A percentile compares a stretch with the other conserved stretches of the same genome.
Conservation (phyloP, 2,113 vertebrate species). For the Emberiza fucata region DNA sequence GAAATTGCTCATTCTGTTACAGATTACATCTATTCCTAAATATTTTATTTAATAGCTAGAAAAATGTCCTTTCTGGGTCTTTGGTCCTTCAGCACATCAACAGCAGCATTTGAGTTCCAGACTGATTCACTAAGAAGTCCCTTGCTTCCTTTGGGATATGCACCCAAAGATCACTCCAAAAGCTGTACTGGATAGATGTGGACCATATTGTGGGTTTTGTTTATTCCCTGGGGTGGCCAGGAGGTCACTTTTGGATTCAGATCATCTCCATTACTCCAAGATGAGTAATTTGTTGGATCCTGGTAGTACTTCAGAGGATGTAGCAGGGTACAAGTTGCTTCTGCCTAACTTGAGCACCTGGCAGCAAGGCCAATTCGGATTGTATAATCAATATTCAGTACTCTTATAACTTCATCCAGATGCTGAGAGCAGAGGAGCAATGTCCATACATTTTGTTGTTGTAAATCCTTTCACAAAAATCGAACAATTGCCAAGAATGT, state of each 20-base stretch:
- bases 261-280: not conserved
- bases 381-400: not conserved
- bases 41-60: not conserved
- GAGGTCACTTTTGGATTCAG: not conserved
- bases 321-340: not conserved
- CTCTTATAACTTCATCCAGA: not conserved
- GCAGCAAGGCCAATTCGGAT: not conserved
- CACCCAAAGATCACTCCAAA: not conserved
- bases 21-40: not conserved
- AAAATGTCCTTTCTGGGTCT: not conserved
- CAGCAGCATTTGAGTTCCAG: not conserved
- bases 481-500: not conserved
- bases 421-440: not conserved
- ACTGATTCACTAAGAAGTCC: not conserved
- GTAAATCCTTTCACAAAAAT: conserved; percentile 14
- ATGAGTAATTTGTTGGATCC: not conserved
- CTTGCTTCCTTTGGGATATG: not conserved
- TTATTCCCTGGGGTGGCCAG: not conserved
- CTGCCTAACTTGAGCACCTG: not conserved
- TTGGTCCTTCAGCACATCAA: not conserved
- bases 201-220: not conserved
- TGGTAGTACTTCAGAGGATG: not conserved
- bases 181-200: not conserved
- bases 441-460: not conserved
- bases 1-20: not conserved